Percentiles rank a stretch among this genome's conserved stretches.
Evolutionary conservation across 64 coral and sea anemone species (phyloP).

Genomic region (Trachythela sp.): DNA sequence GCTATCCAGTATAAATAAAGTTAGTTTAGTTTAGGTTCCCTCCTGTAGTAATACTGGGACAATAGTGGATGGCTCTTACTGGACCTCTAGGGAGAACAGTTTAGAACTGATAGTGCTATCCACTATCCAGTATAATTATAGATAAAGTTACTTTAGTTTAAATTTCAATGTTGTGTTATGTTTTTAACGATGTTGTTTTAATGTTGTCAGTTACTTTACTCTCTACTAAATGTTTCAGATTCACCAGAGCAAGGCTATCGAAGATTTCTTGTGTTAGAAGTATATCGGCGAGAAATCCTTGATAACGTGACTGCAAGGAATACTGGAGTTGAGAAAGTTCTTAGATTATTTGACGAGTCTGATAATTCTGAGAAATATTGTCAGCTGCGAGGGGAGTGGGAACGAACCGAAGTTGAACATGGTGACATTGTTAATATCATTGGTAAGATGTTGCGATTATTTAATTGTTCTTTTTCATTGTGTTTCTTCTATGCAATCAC

Average conservation of each 20-base stretch:
- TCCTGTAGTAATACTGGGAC: too few species aligned
- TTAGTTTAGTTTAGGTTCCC: too few species aligned
- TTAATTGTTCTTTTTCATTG: neutral
- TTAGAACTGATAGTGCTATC: too few species aligned
- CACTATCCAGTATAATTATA: too few species aligned
- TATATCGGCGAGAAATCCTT: neutral
- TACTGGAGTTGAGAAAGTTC: neutral
- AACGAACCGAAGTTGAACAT: neutral
- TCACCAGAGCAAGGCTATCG: neutral
- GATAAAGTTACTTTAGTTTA: too few species aligned
- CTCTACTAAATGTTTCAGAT: neutral
- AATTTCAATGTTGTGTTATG: too few species aligned
- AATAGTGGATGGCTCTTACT: too few species aligned
- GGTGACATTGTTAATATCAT: conserved; percentile 10
- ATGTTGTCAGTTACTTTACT: neutral
- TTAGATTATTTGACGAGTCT: neutral
- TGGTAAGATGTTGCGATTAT: neutral
- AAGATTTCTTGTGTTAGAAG: neutral
- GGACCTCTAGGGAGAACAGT: too few species aligned
- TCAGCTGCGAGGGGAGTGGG: neutral
- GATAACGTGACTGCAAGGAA: neutral
- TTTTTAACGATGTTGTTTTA: too few species aligned
- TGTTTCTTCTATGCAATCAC: too few species aligned
- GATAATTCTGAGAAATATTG: conserved; percentile 24
- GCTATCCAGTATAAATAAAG: too few species aligned